Conservation (phyloP, 2,797 vertebrate genomes). For the Melanotaenia trifasciata region DNA sequence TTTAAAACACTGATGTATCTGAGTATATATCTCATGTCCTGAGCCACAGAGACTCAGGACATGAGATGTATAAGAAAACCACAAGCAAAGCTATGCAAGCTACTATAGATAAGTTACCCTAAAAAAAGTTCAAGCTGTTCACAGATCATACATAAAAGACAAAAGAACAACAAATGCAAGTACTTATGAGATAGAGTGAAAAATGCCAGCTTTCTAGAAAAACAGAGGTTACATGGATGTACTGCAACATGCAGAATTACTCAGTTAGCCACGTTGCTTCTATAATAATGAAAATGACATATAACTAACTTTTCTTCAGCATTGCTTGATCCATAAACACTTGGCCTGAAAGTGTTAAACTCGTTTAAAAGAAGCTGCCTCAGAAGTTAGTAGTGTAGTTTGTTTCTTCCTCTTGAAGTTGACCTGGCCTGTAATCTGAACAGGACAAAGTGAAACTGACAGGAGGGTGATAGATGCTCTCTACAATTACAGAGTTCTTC, state of each 20-base stretch:
- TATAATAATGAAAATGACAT: background rate
- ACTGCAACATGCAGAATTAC: background rate
- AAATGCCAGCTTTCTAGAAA: background rate
- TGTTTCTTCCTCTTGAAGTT: conserved; percentile 31
- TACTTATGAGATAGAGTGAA: background rate
- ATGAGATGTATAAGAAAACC: background rate
- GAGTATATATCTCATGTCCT: too few relatives aligned
- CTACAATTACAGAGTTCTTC: conserved; percentile 29
- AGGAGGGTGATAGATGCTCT: conserved; percentile 26
- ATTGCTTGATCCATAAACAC: conserved; percentile 13
- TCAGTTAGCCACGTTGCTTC: background rate
- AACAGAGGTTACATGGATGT: background rate
- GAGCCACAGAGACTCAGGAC: conserved; percentile 12
- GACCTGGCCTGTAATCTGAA: conserved; percentile 47
- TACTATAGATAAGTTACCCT: background rate
- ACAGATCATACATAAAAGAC: background rate
- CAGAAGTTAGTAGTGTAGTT: conserved; percentile 14
- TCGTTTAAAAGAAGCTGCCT: conserved; percentile 24
- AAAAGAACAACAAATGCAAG: background rate
- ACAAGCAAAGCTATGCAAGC: background rate
- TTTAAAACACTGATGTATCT: conserved; percentile 37
- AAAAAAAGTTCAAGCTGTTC: background rate
- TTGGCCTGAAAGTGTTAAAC: background rate
- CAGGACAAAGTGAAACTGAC: conserved; percentile 36
- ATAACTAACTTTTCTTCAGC: background rate